Conservation (phyloP, 1,140 invertebrate species). For the Nautilus pompilius region DNA sequence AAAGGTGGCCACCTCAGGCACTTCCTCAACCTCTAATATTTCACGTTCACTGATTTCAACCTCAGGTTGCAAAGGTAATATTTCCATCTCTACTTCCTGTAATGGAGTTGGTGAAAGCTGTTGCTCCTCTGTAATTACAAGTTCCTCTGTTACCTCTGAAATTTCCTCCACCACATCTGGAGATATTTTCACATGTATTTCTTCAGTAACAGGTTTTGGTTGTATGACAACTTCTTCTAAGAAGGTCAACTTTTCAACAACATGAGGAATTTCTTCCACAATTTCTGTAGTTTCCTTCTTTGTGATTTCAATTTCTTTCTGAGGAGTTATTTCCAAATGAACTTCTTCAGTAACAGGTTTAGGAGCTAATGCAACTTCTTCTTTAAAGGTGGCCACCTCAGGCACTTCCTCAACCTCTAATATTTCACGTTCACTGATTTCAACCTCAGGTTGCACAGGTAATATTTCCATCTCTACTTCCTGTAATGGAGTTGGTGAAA, state of each 20-base stretch:
- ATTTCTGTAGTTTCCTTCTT: not conserved
- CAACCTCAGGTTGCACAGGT: not conserved
- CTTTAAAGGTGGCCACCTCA: not conserved
- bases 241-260: no score
- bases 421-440: no score
- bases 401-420: not conserved
- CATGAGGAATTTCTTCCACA: no score
- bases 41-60: no score
- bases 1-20: not conserved
- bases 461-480: slow-evolving; percentile 8
- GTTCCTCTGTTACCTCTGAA: not conserved
- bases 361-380: not conserved
- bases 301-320: not conserved
- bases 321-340: not conserved
- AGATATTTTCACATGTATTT: slow-evolving; percentile 13
- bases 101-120: no score
- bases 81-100: not conserved
- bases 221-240: no score
- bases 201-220: slow-evolving; percentile 11
- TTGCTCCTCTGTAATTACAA: no score
- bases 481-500: no score
- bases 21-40: not conserved
- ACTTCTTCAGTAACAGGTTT: not conserved
- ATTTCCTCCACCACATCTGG: not conserved
- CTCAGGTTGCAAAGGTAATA: not conserved